Conservation (phyloP, 2,797 vertebrate genomes). For the Peromyscus nudipes region DNA sequence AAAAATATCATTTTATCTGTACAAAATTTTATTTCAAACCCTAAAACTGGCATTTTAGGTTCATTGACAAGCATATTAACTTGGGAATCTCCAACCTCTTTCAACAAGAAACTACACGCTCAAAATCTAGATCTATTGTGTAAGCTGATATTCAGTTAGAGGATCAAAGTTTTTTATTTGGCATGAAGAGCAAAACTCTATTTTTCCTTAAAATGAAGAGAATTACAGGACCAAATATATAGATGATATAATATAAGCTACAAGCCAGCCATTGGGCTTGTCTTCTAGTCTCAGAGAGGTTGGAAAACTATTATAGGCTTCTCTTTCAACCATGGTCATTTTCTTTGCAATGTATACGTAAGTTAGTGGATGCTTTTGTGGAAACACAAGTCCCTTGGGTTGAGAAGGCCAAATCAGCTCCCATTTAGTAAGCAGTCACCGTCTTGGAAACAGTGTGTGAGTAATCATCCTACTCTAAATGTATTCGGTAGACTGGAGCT, state of each 20-base stretch:
- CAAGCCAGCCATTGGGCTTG: neutral
- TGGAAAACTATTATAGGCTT: slow-evolving; percentile 67
- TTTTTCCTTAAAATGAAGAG: neutral
- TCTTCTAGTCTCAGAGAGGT: slow-evolving; percentile 55
- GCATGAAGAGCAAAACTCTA: slow-evolving; percentile 1
- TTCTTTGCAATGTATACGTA: slow-evolving; percentile 18
- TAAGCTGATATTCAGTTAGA: slow-evolving; percentile 24
- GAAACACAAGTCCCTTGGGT: slow-evolving; percentile 55
- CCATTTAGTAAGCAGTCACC: neutral
- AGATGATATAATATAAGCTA: slow-evolving; percentile 17
- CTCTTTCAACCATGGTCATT: slow-evolving; percentile 24
- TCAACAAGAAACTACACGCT: slow-evolving; percentile 69
- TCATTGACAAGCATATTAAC: slow-evolving; percentile 73
- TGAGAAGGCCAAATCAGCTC: neutral
- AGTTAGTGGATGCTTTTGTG: slow-evolving; percentile 61
- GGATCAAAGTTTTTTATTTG: slow-evolving; percentile 27
- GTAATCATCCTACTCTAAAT: neutral
- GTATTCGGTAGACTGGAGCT: neutral
- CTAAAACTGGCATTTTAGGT: slow-evolving; percentile 66
- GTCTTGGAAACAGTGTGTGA: neutral
- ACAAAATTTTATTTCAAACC: slow-evolving; percentile 59
- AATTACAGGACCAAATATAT: slow-evolving; percentile 55
- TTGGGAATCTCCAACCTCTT: slow-evolving; percentile 62
- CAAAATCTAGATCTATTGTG: slow-evolving; percentile 60
- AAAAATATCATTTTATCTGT: neutral